Conservation (phyloP, 2,797 vertebrate genomes). For the Potorous gilbertii region DNA sequence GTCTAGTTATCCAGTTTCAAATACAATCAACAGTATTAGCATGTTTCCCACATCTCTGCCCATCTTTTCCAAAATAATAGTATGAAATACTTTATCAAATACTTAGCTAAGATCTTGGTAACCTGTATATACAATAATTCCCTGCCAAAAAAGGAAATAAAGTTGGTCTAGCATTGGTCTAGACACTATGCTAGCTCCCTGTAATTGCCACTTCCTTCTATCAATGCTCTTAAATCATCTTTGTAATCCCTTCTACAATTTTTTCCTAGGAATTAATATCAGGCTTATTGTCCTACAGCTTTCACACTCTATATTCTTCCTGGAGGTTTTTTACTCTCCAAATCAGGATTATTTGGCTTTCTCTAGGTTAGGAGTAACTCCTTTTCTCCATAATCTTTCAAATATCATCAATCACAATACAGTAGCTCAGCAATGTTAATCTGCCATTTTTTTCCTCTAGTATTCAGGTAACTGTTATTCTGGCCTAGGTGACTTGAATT, state of each 20-base stretch:
- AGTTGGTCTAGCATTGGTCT: background rate
- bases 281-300: background rate
- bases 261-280: background rate
- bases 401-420: background rate
- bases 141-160: background rate
- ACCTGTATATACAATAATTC: background rate
- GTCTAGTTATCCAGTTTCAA: background rate
- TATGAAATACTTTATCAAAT: background rate
- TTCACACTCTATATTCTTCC: background rate
- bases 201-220: background rate
- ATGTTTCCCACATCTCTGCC: background rate
- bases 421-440: background rate
- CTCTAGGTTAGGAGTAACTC: background rate
- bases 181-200: background rate
- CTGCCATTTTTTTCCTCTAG: background rate
- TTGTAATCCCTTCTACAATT: background rate
- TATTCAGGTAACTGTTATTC: background rate
- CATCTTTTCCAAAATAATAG: background rate
- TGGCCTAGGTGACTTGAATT: background rate
- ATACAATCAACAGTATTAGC: background rate
- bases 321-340: background rate
- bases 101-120: background rate
- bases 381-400: background rate
- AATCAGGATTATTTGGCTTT: background rate
- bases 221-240: background rate